A percentile compares a stretch with the other conserved stretches of the same genome.
These are phyloP conservation scores for Turritopsis rubra DNA, from an alignment of 30 jellyfish, hydroid and myxozoan genomes.

Conservation along the genomic window DNA sequence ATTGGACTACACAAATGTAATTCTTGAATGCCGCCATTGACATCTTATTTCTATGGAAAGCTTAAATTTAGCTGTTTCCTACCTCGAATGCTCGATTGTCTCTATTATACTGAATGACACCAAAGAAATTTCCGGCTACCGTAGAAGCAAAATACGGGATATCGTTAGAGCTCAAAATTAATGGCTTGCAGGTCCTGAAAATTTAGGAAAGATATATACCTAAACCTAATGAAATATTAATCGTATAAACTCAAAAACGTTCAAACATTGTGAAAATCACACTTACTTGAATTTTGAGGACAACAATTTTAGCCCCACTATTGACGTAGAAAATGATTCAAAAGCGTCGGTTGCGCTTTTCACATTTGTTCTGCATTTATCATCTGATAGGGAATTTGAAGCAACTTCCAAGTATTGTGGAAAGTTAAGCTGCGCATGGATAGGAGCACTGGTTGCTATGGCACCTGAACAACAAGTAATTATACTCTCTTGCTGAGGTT, in stretches of 20 bases:
- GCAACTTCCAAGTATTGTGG: slow-evolving; percentile 76
- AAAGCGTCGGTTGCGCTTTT: slow-evolving; percentile 55
- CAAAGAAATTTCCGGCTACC: slow-evolving; percentile 81
- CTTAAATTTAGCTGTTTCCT: neutral
- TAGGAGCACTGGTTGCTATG: slow-evolving; percentile 91
- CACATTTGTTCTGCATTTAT: slow-evolving; percentile 49
- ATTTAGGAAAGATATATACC: neutral
- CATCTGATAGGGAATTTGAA: slow-evolving; percentile 45
- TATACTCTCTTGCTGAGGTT: no score
- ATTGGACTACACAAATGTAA: no score
- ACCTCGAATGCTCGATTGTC: slow-evolving; percentile 94
- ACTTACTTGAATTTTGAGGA: slow-evolving; percentile 48
- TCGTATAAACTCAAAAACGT: neutral
- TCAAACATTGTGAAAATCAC: neutral
- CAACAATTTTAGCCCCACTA: slow-evolving; percentile 59
- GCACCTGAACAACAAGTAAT: slow-evolving; percentile 39
- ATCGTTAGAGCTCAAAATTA: slow-evolving; percentile 27
- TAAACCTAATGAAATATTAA: neutral
- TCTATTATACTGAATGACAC: slow-evolving; percentile 85
- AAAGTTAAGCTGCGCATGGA: slow-evolving; percentile 67
- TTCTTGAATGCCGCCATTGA: no score
- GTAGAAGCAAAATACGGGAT: slow-evolving; percentile 53
- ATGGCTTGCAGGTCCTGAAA: slow-evolving; percentile 63
- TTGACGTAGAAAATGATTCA: slow-evolving; percentile 40
- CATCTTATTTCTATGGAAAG: neutral